phyloP scores from a whole-genome alignment of 2,888 invertebrate species.

The Laspeyria flexula region DNA sequence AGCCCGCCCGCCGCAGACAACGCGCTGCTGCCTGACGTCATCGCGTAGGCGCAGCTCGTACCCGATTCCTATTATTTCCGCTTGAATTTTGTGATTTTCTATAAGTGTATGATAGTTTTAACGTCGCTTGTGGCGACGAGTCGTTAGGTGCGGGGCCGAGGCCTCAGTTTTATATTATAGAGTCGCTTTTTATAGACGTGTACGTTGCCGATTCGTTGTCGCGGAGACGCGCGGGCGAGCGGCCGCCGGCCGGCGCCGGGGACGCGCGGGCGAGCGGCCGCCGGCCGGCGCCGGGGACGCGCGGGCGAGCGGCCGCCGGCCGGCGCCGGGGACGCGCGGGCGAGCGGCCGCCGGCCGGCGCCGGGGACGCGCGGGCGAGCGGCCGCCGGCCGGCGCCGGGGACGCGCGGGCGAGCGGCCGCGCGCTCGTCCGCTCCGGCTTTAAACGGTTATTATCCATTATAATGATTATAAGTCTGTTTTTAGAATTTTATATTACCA shows the following conservation, averaged over 20 bases:
- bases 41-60: conserved; percentile 66
- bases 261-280: too few species aligned
- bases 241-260: too few species aligned
- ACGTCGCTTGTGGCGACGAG: conserved; percentile 69
- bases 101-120: conserved; percentile 83
- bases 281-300: too few species aligned
- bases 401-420: too few species aligned
- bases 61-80: conserved; percentile 83
- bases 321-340: conserved; percentile 40
- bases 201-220: conserved; percentile 63
- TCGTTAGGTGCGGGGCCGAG: conserved; percentile 80
- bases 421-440: conserved; percentile 42
- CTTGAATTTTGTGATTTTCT: conserved; percentile 86
- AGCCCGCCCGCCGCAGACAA: conserved; percentile 77
- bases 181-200: conserved; percentile 82
- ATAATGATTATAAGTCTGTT: conserved; percentile 80
- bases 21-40: conserved; percentile 79
- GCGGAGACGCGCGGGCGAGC: conserved; percentile 36
- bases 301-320: conserved; percentile 22
- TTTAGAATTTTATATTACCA: conserved; percentile 86
- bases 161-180: conserved; percentile 83
- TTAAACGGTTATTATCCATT: conserved; percentile 72
- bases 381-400: conserved; percentile 16
- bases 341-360: too few species aligned
- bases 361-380: too few species aligned